Percentiles rank a stretch among this genome's conserved stretches.
These are phyloP conservation scores for Cotesia congregata DNA, from an alignment of 2,888 invertebrate species.

Conservation along the genomic window DNA sequence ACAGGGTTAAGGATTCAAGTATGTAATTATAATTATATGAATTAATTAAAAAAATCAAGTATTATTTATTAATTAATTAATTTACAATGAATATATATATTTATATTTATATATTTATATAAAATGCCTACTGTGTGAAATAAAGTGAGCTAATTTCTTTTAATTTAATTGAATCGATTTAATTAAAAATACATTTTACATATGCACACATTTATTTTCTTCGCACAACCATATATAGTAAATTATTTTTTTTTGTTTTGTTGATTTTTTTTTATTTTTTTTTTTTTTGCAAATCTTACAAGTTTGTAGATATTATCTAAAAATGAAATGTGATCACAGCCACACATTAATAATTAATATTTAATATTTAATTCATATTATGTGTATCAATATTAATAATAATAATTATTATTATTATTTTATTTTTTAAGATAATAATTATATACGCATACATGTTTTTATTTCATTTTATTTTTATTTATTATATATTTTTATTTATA, in stretches of 20 bases:
- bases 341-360: constrained; percentile 68
- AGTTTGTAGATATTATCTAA: constrained; percentile 53
- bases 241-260: constrained; percentile 21
- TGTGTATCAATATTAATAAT: constrained; percentile 45
- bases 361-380: constrained; percentile 46
- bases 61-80: background rate
- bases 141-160: background rate
- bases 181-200: constrained; percentile 1
- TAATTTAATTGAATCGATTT: background rate
- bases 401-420: constrained; percentile 49
- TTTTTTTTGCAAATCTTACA: constrained; percentile 37
- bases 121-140: constrained; percentile 1
- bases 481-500: constrained; percentile 28
- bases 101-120: background rate
- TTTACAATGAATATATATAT: background rate
- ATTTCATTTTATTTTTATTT: constrained; percentile 31
- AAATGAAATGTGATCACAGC: constrained; percentile 70
- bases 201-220: constrained; percentile 6
- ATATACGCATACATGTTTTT: background rate
- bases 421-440: constrained; percentile 31
- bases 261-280: constrained; percentile 17
- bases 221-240: constrained; percentile 23
- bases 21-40: background rate
- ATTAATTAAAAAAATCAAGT: background rate
- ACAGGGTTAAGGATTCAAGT: background rate